A percentile compares a stretch with the other conserved stretches of the same genome.
Evolutionary conservation across 2,888 invertebrate genomes (phyloP).

Genomic region (Hyles lineata): DNA sequence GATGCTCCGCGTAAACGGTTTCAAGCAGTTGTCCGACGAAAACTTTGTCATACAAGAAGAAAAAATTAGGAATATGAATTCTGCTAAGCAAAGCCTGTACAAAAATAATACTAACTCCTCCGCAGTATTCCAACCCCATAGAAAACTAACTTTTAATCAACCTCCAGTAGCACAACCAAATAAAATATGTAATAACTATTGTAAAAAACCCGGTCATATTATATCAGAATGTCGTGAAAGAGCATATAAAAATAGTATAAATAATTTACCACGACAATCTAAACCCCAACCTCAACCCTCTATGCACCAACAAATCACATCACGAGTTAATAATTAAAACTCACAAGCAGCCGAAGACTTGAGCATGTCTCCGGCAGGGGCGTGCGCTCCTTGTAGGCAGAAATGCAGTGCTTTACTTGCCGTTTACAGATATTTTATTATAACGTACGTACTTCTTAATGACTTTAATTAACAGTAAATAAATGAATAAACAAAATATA

Average conservation of each 20-base stretch:
- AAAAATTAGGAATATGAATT: constrained; percentile 41
- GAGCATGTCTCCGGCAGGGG: constrained; percentile 28
- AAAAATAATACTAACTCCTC: not conserved
- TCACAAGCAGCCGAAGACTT: constrained; percentile 30
- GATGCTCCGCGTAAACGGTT: constrained; percentile 43
- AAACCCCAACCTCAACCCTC: not conserved
- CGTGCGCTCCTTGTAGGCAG: no score
- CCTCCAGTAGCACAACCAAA: not conserved
- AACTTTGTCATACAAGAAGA: constrained; percentile 45
- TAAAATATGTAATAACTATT: constrained; percentile 33
- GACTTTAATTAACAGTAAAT: no score
- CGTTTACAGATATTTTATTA: no score
- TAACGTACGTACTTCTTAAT: no score
- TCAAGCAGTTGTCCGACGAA: constrained; percentile 39
- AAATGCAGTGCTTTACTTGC: no score
- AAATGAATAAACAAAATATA: no score
- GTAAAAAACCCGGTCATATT: constrained; percentile 31
- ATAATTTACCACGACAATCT: not conserved
- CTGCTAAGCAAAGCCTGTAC: constrained; percentile 33
- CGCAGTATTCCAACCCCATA: not conserved
- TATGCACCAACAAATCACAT: not conserved
- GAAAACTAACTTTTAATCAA: not conserved
- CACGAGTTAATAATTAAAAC: constrained; percentile 34
- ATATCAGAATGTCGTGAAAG: constrained; percentile 30
- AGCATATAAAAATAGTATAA: constrained; percentile 20